Percentiles rank a stretch among this genome's conserved stretches.
Evolutionary conservation across 2,888 invertebrate genomes (phyloP).

Genomic region (Amblyteles armatorius): DNA sequence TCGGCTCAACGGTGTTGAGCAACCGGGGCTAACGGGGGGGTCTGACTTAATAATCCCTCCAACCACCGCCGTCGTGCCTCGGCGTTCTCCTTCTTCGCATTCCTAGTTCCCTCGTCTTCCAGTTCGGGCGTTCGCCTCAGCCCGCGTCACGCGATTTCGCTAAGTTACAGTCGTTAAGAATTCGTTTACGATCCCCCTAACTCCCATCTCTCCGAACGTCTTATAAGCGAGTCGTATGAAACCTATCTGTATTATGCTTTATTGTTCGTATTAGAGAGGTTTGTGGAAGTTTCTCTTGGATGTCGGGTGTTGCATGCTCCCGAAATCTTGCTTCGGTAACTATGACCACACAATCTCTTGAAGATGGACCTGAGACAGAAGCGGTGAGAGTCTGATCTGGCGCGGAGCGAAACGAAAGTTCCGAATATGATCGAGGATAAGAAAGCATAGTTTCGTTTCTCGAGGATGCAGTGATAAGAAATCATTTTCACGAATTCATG

Average conservation of each 20-base stretch:
- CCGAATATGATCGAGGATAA: not conserved
- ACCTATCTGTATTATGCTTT: conserved; percentile 40
- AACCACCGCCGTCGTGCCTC: conserved; percentile 37
- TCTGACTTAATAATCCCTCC: conserved; percentile 71
- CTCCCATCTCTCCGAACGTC: conserved; percentile 35
- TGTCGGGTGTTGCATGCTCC: not conserved
- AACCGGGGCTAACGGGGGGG: conserved; percentile 60
- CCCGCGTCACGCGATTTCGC: conserved; percentile 56
- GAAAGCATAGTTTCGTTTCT: no score
- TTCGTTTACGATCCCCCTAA: conserved; percentile 57
- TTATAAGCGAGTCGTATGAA: conserved; percentile 16
- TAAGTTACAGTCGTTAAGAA: conserved; percentile 60
- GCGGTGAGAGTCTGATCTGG: not conserved
- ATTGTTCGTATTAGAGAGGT: conserved; percentile 11
- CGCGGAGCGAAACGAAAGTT: not conserved
- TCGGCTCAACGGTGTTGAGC: conserved; percentile 33
- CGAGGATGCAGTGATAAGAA: no score
- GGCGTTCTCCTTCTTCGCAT: conserved; percentile 25
- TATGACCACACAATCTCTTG: not conserved
- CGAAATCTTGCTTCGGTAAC: not conserved
- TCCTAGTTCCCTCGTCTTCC: conserved; percentile 28
- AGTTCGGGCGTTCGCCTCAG: conserved; percentile 32
- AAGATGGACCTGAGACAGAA: not conserved
- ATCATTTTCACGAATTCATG: no score
- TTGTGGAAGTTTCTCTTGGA: not conserved